These are phyloP conservation scores for Anguilla megastoma DNA, from an alignment of 2,797 vertebrate genomes.

Conservation along the genomic window DNA sequence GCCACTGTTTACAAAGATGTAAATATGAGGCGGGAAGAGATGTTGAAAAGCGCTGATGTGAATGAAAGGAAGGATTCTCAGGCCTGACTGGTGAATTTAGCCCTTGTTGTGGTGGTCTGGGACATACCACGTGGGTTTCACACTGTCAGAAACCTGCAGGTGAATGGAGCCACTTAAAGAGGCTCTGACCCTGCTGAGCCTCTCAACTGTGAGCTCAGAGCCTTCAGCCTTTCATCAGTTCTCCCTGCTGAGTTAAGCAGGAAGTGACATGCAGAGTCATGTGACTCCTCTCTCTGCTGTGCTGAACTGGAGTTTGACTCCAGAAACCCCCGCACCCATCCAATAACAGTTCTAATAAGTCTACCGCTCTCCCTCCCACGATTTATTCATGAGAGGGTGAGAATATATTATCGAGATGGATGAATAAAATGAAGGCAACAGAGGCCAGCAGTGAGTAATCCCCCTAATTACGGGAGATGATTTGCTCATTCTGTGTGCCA, in stretches of 20 bases:
- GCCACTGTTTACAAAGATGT: neutral
- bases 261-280: slow-evolving; percentile 5
- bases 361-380: neutral
- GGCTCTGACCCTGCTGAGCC: neutral
- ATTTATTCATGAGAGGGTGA: neutral
- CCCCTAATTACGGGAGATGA: neutral
- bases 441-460: neutral
- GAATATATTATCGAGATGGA: neutral
- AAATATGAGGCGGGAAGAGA: neutral
- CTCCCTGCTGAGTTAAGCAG: neutral
- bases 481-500: neutral
- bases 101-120: neutral
- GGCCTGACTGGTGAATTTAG: neutral
- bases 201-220: neutral
- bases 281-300: neutral
- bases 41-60: neutral
- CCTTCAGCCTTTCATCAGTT: neutral
- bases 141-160: neutral
- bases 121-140: neutral
- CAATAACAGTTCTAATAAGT: neutral
- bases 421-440: neutral
- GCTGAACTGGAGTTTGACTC: neutral
- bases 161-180: neutral
- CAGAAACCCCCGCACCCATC: neutral
- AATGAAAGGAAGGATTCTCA: neutral